Evolutionary conservation across 2,113 vertebrate species (phyloP).

Genomic region (Mus spicilegus): DNA sequence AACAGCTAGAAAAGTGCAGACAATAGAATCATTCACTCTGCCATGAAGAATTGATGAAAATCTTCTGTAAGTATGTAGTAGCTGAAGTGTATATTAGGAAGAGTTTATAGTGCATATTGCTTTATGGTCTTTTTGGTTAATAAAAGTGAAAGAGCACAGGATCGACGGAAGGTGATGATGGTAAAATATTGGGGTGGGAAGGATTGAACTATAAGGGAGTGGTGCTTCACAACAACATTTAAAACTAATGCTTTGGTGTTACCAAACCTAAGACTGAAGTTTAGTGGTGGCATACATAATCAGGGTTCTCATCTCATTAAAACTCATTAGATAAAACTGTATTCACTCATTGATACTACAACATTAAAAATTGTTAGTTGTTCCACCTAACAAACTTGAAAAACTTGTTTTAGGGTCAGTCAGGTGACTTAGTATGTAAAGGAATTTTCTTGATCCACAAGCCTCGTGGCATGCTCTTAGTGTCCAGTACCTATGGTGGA

Average conservation of each 20-base stretch:
- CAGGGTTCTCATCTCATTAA: background rate
- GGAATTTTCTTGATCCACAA: background rate
- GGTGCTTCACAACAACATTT: background rate
- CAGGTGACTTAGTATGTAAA: too few species aligned
- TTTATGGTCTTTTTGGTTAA: background rate
- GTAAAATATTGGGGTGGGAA: background rate
- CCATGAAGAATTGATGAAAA: background rate
- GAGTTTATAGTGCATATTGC: background rate
- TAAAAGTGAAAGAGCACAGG: background rate
- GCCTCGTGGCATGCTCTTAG: too few species aligned
- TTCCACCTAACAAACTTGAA: background rate
- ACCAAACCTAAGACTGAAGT: too few species aligned
- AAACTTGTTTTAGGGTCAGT: background rate
- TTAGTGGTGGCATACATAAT: too few species aligned
- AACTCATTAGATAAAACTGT: background rate
- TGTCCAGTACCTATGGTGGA: background rate
- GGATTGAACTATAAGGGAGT: accelerated
- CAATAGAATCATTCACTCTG: conserved; percentile 26
- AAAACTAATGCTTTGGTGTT: background rate
- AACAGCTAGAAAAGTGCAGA: background rate
- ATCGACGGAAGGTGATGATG: background rate
- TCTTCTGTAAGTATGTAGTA: background rate
- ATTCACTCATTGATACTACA: background rate
- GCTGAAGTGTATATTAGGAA: background rate
- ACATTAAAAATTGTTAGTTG: background rate